Evolutionary conservation across 2,113 vertebrate genomes (phyloP).

Genomic region (Ctenomys sociabilis): DNA sequence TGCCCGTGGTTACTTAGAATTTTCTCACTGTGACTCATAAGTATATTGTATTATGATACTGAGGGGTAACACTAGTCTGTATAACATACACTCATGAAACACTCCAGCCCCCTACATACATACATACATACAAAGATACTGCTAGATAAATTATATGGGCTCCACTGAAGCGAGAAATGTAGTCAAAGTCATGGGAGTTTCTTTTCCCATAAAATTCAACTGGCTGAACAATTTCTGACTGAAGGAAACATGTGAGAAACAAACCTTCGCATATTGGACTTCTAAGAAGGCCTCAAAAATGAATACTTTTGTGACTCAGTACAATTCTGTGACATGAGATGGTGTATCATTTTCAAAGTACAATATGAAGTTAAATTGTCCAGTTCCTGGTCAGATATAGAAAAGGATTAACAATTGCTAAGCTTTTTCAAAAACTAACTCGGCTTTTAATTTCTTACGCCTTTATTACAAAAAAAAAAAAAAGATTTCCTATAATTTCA

Average conservation of each 20-base stretch:
- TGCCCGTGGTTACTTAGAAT: conserved; percentile 24
- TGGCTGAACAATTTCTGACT: conserved; percentile 3
- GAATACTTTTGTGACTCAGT: neutral
- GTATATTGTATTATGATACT: neutral
- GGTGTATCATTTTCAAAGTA: conserved; percentile 5
- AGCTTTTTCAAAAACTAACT: conserved; percentile 21
- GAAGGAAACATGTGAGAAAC: conserved; percentile 15
- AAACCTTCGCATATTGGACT: neutral
- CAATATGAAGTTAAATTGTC: conserved; percentile 63
- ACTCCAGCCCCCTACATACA: neutral
- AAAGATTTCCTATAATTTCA: neutral
- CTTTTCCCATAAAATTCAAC: conserved; percentile 42
- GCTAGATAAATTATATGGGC: neutral
- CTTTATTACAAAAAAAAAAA: conserved; percentile 25
- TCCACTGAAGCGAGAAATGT: neutral
- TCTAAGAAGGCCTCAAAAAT: neutral
- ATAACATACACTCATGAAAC: neutral
- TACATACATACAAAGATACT: conserved; percentile 1
- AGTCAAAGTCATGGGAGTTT: neutral
- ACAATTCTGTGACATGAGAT: neutral
- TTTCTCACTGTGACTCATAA: neutral
- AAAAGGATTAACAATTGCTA: conserved; percentile 34
- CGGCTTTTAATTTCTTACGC: conserved; percentile 32
- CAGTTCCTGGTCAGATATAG: conserved; percentile 25
- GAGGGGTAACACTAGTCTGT: neutral